Evolutionary conservation across 2,888 invertebrate species (phyloP), one percentile per base, ranked within the genome.

Genomic region (Bhutanitis thaidina): DNA sequence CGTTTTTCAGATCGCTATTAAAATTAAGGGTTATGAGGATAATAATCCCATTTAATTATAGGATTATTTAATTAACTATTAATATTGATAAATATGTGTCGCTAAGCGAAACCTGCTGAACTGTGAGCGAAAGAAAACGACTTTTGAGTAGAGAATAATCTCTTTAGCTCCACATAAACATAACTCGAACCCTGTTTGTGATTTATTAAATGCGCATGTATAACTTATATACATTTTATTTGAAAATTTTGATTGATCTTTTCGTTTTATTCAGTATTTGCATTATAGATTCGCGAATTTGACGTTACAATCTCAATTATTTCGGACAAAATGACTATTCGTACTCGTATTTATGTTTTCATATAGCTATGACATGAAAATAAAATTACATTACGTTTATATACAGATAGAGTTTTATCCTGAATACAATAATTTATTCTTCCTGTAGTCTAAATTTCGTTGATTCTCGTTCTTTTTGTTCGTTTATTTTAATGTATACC

Each of bases 401-500:
- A 39, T 39, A 25, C n/a, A 25, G 9, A 12, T n/a, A n/a, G n/a
- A n/a, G n/a, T 0, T 39, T 12, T 25, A 39, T 0, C 25, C 25
- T n/a, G 25, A n/a, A 39, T 25, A 7, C 12, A 39, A 7, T 20
- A 25, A 25, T 39, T 12, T 25, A 15, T 27, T 7, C 27, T 37
- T 30, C 32, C 0, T 20, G 36, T 62, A 65, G 65, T 65, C 41
- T 58, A 54, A 59, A 63, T 53, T 71, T 71, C 69, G 70, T 71
- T 71, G 70, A 67, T 59, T 48, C 15, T 69, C 68, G 65, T 69
- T 70, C 65, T 67, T 56, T 39, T 39, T 54, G 48, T 58, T 38
- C 1, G 16, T 54, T 52, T 54, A 49, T 55, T 59, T 30, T 30
- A n/a, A n/a, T n/a, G n/a, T n/a, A n/a, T n/a, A n/a, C n/a, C n/a